phyloP scores from a whole-genome alignment of 2,113 vertebrate genomes.

The Girardinichthys multiradiatus region DNA sequence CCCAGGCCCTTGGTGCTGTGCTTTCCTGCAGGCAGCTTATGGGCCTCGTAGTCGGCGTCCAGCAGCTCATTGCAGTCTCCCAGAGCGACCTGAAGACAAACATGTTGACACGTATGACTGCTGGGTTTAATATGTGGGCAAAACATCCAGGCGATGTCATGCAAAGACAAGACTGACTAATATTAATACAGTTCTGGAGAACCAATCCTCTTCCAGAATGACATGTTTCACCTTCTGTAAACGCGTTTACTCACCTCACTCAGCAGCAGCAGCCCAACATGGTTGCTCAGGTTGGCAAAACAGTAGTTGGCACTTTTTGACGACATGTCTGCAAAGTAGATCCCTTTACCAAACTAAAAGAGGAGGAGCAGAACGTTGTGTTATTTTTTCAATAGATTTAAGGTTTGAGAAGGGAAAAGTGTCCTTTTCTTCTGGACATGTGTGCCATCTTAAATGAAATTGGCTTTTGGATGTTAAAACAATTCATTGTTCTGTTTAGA shows the following conservation, averaged over 20 bases:
- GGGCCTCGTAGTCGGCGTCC: slow-evolving; percentile 83
- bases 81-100: slow-evolving; percentile 84
- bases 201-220: background rate
- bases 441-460: too few species aligned
- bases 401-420: background rate
- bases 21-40: slow-evolving; percentile 81
- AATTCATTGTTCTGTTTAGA: too few species aligned
- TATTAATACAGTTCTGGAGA: background rate
- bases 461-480: too few species aligned
- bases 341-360: slow-evolving; percentile 90
- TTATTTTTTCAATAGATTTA: background rate
- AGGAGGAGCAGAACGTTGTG: slow-evolving; percentile 1
- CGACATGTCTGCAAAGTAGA: slow-evolving; percentile 95
- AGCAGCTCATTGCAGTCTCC: slow-evolving; percentile 86
- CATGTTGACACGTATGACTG: slow-evolving; percentile 1
- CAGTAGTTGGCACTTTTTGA: slow-evolving; percentile 95
- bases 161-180: background rate
- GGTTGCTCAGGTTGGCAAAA: slow-evolving; percentile 81
- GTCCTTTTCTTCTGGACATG: background rate
- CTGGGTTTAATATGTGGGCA: background rate
- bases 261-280: slow-evolving; percentile 84
- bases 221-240: background rate
- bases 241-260: slow-evolving; percentile 82
- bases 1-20: slow-evolving; percentile 91
- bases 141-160: background rate